These are phyloP conservation scores for Struthio camelus DNA, from an alignment of 2,113 vertebrate species.

Conservation along the genomic window DNA sequence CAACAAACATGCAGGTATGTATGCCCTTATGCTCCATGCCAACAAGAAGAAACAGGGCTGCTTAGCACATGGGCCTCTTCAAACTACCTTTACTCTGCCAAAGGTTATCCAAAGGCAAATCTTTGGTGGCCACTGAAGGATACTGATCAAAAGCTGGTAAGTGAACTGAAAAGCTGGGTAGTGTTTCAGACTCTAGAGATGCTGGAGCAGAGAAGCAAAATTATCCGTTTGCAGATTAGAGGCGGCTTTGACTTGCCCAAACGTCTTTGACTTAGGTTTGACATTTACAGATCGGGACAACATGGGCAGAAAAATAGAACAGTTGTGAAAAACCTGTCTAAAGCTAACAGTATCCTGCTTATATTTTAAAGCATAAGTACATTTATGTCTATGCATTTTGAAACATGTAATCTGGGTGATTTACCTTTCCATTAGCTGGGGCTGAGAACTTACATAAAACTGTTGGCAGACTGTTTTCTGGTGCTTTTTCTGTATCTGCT, in stretches of 20 bases:
- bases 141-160: neutral
- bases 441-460: neutral
- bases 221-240: neutral
- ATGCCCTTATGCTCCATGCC: neutral
- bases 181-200: neutral
- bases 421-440: neutral
- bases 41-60: neutral
- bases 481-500: neutral
- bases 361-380: neutral
- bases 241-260: neutral
- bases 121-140: neutral
- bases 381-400: neutral
- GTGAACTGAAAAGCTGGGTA: neutral
- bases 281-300: neutral
- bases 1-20: accelerated
- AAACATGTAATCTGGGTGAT: neutral
- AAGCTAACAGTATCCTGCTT: neutral
- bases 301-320: neutral
- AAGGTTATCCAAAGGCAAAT: neutral
- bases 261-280: neutral
- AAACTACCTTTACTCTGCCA: neutral
- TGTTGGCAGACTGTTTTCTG: neutral
- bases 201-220: neutral
- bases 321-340: neutral
- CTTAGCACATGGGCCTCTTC: accelerated